These are phyloP conservation scores for Melanotus villosus DNA, from an alignment of 2,888 invertebrate species.

Conservation along the genomic window DNA sequence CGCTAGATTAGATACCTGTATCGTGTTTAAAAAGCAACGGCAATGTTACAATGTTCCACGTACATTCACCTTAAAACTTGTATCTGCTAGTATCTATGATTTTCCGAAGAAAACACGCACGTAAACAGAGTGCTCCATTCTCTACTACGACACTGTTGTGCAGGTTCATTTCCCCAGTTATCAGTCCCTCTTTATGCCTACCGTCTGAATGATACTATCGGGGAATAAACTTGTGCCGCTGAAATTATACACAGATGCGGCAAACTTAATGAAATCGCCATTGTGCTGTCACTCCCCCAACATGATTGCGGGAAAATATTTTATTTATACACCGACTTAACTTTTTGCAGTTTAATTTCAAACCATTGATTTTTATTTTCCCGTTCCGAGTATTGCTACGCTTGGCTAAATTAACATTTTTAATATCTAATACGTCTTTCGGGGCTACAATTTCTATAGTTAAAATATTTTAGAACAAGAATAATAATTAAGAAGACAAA, in stretches of 20 bases:
- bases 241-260: constrained; percentile 32
- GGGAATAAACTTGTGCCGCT: constrained; percentile 26
- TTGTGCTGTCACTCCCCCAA: constrained; percentile 27
- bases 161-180: constrained; percentile 21
- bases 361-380: neutral
- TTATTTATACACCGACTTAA: constrained; percentile 8
- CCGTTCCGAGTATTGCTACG: too few species aligned
- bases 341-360: too few species aligned
- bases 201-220: constrained; percentile 19
- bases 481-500: too few species aligned
- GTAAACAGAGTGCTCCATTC: constrained; percentile 3
- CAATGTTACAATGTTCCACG: too few species aligned
- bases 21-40: too few species aligned
- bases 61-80: neutral
- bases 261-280: constrained; percentile 35
- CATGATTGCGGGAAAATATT: constrained; percentile 26
- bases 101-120: constrained; percentile 4
- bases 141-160: constrained; percentile 17
- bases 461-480: too few species aligned
- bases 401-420: too few species aligned
- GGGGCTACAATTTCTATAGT: too few species aligned
- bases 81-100: neutral
- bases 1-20: too few species aligned
- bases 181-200: constrained; percentile 8
- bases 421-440: too few species aligned